Percentiles rank a stretch among this genome's conserved stretches.
Evolutionary conservation across 2,797 vertebrate species (phyloP).

Genomic region (Neopelma chrysocephalum): DNA sequence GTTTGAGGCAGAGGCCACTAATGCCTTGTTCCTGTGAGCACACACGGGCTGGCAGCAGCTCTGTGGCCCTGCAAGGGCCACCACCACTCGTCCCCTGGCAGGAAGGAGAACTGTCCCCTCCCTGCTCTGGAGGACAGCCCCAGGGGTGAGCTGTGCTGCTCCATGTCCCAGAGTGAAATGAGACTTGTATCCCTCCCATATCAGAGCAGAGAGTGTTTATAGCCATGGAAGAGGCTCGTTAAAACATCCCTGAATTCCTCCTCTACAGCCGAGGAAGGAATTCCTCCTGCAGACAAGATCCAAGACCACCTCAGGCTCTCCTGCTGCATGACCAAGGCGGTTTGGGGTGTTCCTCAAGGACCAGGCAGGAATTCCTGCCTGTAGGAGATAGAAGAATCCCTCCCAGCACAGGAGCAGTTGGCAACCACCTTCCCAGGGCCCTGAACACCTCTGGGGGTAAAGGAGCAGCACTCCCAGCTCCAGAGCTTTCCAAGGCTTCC

Average conservation of each 20-base stretch:
- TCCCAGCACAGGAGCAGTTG: not conserved
- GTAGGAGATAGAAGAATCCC: not conserved
- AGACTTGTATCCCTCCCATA: fast-evolving
- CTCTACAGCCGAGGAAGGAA: not conserved
- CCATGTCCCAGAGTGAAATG: fast-evolving
- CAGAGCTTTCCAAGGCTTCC: not conserved
- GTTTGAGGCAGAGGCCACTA: not conserved
- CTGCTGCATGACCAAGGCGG: fast-evolving
- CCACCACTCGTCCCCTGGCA: fast-evolving
- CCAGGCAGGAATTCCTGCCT: not conserved
- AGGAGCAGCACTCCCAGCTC: not conserved
- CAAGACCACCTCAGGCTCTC: not conserved
- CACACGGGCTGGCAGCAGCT: fast-evolving
- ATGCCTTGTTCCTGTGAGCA: fast-evolving
- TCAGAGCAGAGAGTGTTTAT: not conserved
- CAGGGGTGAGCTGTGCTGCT: not conserved
- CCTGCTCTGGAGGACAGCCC: not conserved
- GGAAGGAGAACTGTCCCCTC: fast-evolving
- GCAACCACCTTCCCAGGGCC: not conserved
- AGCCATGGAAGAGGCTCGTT: not conserved
- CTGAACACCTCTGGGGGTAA: not conserved
- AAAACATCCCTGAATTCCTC: not conserved
- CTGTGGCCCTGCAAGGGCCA: fast-evolving
- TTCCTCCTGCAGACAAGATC: not conserved
- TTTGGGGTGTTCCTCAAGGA: not conserved